Percentiles rank a stretch among this genome's conserved stretches.
Evolutionary conservation across 2,888 invertebrate species (phyloP).

Genomic region (Thalpophila matura): DNA sequence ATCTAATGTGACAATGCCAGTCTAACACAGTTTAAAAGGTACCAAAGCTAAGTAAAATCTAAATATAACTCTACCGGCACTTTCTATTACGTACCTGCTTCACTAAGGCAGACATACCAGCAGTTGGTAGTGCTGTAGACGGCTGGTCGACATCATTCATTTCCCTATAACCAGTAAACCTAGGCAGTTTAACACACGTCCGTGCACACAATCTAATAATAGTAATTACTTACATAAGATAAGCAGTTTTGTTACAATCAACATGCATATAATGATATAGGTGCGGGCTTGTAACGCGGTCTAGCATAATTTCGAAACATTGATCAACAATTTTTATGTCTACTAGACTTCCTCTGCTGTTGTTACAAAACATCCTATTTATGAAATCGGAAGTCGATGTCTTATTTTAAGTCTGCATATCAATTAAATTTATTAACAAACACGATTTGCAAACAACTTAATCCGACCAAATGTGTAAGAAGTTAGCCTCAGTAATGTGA

Average conservation of each 20-base stretch:
- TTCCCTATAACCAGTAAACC: slow-evolving; percentile 27
- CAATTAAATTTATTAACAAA: slow-evolving; percentile 50
- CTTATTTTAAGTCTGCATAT: slow-evolving; percentile 53
- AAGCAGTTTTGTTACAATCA: slow-evolving; percentile 41
- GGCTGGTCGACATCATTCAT: slow-evolving; percentile 41
- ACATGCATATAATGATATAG: slow-evolving; percentile 42
- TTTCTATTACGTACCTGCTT: slow-evolving; percentile 49
- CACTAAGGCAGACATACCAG: slow-evolving; percentile 5
- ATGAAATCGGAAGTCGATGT: slow-evolving; percentile 57
- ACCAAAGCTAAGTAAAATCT: slow-evolving; percentile 23
- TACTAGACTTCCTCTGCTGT: slow-evolving; percentile 64
- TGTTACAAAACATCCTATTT: slow-evolving; percentile 64
- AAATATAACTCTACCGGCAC: slow-evolving; percentile 55
- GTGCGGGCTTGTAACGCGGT: slow-evolving; percentile 47
- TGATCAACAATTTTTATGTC: slow-evolving; percentile 61
- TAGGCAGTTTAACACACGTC: slow-evolving; percentile 12
- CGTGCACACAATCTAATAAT: slow-evolving; percentile 19
- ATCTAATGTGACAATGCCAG: slow-evolving; percentile 8
- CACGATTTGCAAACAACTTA: slow-evolving; percentile 37
- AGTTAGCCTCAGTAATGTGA: slow-evolving; percentile 37
- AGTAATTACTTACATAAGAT: slow-evolving; percentile 53
- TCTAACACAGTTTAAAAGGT: slow-evolving; percentile 1
- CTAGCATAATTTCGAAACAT: slow-evolving; percentile 53
- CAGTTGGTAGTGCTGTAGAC: slow-evolving; percentile 41
- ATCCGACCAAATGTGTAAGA: slow-evolving; percentile 7